Evolutionary conservation across 2,113 vertebrate species (phyloP).

Genomic region (Crotophaga sulcirostris): DNA sequence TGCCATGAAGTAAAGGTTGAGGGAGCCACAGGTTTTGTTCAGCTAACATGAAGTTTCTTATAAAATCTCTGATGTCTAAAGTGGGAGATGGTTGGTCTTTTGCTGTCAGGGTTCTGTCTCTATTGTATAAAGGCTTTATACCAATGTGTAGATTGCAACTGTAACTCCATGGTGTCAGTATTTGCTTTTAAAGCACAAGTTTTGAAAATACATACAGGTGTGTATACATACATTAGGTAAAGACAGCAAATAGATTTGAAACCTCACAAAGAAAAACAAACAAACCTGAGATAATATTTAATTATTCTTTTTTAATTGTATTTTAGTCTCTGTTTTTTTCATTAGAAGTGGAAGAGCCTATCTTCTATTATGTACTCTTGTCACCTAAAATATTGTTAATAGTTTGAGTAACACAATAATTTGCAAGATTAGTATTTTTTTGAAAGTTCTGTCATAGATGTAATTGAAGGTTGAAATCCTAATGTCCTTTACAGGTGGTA

Average conservation of each 20-base stretch:
- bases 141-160: neutral
- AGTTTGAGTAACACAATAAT: neutral
- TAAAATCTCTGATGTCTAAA: neutral
- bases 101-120: neutral
- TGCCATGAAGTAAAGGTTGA: neutral
- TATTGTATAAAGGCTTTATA: neutral
- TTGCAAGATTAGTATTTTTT: neutral
- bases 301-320: neutral
- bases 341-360: neutral
- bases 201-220: neutral
- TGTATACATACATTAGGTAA: neutral
- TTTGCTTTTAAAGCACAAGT: neutral
- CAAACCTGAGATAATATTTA: neutral
- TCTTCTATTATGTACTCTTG: neutral
- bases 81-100: neutral
- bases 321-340: neutral
- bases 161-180: neutral
- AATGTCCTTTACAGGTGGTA: conserved; percentile 73
- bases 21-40: neutral
- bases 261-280: neutral
- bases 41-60: neutral
- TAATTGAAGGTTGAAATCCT: conserved; percentile 37
- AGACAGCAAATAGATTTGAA: neutral
- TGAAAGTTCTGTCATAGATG: neutral
- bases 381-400: neutral